Percentiles rank a stretch among this genome's conserved stretches.
Conservation (phyloP, 2,113 vertebrate genomes). For the Haemorhous mexicanus region DNA sequence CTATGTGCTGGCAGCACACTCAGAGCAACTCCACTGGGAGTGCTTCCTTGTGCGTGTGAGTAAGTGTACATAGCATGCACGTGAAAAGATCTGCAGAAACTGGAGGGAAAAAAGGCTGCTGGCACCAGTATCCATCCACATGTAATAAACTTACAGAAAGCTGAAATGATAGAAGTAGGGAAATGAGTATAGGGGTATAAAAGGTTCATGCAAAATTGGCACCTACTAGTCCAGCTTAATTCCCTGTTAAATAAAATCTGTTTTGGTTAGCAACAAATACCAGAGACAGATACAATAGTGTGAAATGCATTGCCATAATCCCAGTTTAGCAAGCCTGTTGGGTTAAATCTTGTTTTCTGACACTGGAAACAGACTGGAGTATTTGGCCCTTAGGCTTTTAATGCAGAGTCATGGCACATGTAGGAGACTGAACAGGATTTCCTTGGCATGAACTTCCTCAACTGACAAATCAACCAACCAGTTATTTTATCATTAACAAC, state of each 20-base stretch:
- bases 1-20: constrained; percentile 6
- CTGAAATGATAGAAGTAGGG: neutral
- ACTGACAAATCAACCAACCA: neutral
- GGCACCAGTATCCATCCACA: neutral
- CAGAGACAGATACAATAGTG: neutral
- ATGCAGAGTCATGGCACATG: neutral
- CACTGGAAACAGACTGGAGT: neutral
- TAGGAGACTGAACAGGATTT: neutral
- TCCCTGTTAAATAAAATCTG: neutral
- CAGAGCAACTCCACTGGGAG: constrained; percentile 15
- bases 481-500: neutral
- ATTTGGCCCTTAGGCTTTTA: neutral
- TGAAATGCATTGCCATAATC: neutral
- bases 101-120: neutral
- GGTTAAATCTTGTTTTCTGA: neutral
- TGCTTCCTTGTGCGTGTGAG: constrained; percentile 40
- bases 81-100: neutral
- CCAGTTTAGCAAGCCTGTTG: neutral
- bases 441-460: neutral
- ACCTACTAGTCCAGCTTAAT: neutral
- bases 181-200: neutral
- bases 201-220: neutral
- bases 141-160: neutral
- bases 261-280: neutral
- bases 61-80: neutral